Base-by-base conservation (phyloP, 2,888 invertebrate genomes). In the Aquatica leii region DNA sequence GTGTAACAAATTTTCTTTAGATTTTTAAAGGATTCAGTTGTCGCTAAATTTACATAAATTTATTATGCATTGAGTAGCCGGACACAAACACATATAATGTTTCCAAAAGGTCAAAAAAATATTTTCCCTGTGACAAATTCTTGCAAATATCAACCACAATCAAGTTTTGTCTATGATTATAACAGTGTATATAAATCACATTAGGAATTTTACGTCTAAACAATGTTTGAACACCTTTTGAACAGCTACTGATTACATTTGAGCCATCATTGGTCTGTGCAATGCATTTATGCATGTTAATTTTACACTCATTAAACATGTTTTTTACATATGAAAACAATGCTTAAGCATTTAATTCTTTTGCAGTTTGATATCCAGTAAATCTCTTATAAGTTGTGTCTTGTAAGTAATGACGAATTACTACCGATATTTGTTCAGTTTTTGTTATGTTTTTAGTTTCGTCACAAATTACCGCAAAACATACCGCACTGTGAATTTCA, bases 221-320 rank as follows among this genome's bases (percentile, higher is more conserved):
- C n/a, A n/a, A n/a, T n/a, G n/a, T n/a, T n/a, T n/a, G n/a, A n/a
- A n/a, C n/a, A n/a, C n/a, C n/a, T n/a, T n/a, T n/a, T n/a, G n/a
- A n/a, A n/a, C n/a, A n/a, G n/a, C n/a, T 56, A 31, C 59, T 62
- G 62, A 66, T 66, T 1, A 62, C 59, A 59, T 40, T 60, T 41
- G 60, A 55, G 1, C 64, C 64, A 52, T 64, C 64, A 35, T 63
- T 59, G 2, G 58, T 59, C 50, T 63, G 63, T n/a, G 59, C 54
- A 14, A 63, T 46, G 34, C 54, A 59, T 17, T 63, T n/a, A 12
- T 59, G 35, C 1, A 56, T 56, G n/a, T 64, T 43, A 14, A 59
- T 21, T 14, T 59, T 34, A 20, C 35, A 64, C 14, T 21, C 11
- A 17, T 2, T 17, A 1, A 51, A 46, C 17, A 48, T n/a, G 35